Evolutionary conservation across 2,113 vertebrate species (phyloP).

Genomic region (Ailuropoda melanoleuca): DNA sequence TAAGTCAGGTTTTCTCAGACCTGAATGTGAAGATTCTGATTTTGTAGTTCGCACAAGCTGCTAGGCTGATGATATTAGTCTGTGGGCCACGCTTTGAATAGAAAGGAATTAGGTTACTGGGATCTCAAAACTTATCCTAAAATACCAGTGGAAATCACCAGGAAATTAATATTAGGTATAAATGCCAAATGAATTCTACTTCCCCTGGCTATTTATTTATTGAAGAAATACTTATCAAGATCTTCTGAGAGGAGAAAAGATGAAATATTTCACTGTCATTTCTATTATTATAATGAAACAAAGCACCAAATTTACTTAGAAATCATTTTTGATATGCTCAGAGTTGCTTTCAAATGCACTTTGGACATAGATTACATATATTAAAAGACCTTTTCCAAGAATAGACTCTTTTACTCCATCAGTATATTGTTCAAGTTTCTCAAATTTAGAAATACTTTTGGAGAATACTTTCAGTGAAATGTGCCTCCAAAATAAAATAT

Average conservation of each 20-base stretch:
- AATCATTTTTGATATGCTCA: neutral
- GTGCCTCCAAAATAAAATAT: conserved; percentile 27
- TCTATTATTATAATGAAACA: conserved; percentile 1
- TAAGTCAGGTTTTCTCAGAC: neutral
- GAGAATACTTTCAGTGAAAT: neutral
- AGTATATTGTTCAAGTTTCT: neutral
- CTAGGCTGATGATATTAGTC: neutral
- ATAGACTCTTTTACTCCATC: neutral
- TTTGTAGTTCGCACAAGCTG: neutral
- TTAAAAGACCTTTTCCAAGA: neutral
- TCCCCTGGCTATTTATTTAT: neutral
- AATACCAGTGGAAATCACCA: neutral
- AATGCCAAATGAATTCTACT: neutral
- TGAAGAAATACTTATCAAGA: conserved; percentile 13
- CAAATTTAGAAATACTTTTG: neutral
- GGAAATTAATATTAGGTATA: neutral
- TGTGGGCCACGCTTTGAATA: neutral
- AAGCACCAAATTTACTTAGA: neutral
- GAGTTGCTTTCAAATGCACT: neutral
- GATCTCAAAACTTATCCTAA: neutral
- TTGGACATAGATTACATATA: neutral
- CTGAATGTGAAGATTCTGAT: neutral
- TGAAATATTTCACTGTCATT: neutral
- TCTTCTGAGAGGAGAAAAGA: neutral
- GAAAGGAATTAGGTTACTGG: neutral